These are phyloP conservation scores for Acanthosoma haemorrhoidale DNA, from an alignment of 2,888 invertebrate genomes.

Conservation along the genomic window DNA sequence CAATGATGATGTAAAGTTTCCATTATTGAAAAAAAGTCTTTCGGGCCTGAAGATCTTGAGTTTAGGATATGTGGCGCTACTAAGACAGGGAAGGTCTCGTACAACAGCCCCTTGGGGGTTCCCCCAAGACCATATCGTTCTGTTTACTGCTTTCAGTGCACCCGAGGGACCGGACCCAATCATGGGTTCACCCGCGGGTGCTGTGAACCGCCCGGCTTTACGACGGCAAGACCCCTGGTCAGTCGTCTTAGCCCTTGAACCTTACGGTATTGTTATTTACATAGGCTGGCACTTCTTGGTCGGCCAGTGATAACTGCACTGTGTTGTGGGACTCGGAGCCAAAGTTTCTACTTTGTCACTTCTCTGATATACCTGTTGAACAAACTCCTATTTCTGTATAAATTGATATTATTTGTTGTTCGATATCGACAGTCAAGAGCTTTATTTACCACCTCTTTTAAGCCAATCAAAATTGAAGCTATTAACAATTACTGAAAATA, in stretches of 20 bases:
- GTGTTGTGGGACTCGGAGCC: not conserved
- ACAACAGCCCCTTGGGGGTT: not conserved
- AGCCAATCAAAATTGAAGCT: too few species aligned
- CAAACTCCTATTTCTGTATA: too few species aligned
- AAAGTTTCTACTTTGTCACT: too few species aligned
- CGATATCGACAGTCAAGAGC: too few species aligned
- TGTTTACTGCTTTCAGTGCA: not conserved
- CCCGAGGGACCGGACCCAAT: not conserved
- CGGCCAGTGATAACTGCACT: not conserved
- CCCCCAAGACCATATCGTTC: not conserved
- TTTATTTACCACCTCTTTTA: too few species aligned
- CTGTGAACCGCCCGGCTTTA: not conserved
- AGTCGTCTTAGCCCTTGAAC: not conserved
- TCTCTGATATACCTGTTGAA: too few species aligned
- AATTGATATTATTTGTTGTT: too few species aligned
- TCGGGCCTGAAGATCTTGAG: too few species aligned
- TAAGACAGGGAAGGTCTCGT: not conserved
- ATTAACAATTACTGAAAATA: too few species aligned
- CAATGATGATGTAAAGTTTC: too few species aligned
- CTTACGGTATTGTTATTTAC: not conserved
- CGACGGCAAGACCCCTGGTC: constrained; percentile 7
- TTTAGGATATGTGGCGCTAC: not conserved
- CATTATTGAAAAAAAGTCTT: too few species aligned
- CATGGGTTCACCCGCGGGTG: not conserved
- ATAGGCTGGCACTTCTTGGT: not conserved